These are phyloP conservation scores for Conchocele bisecta DNA, from an alignment of 2,888 invertebrate genomes.

Conservation along the genomic window DNA sequence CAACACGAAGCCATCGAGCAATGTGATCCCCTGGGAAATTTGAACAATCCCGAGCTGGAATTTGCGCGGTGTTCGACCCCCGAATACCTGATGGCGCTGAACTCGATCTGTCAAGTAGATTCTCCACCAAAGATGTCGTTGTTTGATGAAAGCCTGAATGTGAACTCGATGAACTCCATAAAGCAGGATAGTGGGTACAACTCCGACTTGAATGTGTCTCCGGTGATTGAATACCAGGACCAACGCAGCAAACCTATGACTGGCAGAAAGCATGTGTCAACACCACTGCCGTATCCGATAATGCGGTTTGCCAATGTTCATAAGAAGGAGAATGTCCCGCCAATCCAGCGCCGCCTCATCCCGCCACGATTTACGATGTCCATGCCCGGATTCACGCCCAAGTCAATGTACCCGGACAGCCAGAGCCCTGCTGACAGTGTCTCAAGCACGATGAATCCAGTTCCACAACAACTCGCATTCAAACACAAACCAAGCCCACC, in stretches of 20 bases:
- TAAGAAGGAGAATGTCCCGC: slow-evolving; percentile 5
- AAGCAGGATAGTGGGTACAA: slow-evolving; percentile 68
- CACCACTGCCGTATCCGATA: slow-evolving; percentile 28
- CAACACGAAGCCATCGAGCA: slow-evolving; percentile 17
- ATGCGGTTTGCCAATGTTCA: slow-evolving; percentile 6
- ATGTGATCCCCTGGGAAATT: slow-evolving; percentile 33
- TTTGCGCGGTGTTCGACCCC: slow-evolving; percentile 66
- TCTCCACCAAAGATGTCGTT: slow-evolving; percentile 56
- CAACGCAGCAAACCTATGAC: background rate
- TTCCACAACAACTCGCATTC: too few species aligned
- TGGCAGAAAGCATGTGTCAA: slow-evolving; percentile 25
- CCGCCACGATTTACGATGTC: background rate
- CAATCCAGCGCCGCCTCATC: slow-evolving; percentile 3
- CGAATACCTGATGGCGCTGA: slow-evolving; percentile 60
- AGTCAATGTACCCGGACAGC: background rate
- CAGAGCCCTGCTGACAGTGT: slow-evolving; percentile 5
- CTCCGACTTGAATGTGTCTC: slow-evolving; percentile 62
- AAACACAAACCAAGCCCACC: background rate
- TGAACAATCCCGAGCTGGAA: slow-evolving; percentile 37
- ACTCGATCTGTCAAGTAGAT: slow-evolving; percentile 50
- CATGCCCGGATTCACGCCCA: slow-evolving; percentile 19
- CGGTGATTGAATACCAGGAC: slow-evolving; percentile 51
- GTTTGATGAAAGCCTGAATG: slow-evolving; percentile 14
- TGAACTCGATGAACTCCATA: background rate
- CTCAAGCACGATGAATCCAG: background rate